A percentile compares a stretch with the other conserved stretches of the same genome.
phyloP scores from a whole-genome alignment of 2,888 invertebrate species.

The Colletes collaris region DNA sequence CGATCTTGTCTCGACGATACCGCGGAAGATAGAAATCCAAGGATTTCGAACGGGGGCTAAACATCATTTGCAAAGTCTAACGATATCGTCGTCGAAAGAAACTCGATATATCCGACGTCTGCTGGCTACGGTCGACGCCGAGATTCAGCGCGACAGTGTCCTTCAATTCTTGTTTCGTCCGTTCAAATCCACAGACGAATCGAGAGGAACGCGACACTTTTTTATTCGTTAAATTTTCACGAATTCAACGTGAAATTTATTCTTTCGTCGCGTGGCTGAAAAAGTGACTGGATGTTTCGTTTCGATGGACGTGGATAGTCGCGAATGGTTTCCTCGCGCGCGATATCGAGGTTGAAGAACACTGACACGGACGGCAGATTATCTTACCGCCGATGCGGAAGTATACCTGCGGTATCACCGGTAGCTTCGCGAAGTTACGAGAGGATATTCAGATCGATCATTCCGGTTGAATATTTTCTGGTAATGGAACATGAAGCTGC shows the following conservation, averaged over 20 bases:
- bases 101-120: constrained; percentile 31
- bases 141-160: constrained; percentile 13
- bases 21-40: constrained; percentile 24
- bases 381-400: constrained; percentile 40
- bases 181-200: neutral
- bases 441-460: constrained; percentile 52
- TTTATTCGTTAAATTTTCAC: too few relatives aligned
- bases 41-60: constrained; percentile 23
- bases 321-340: constrained; percentile 1
- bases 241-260: too few relatives aligned
- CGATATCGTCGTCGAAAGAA: constrained; percentile 28
- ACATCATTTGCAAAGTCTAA: constrained; percentile 33
- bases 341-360: constrained; percentile 28
- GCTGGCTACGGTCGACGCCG: neutral
- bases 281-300: neutral
- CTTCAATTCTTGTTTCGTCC: constrained; percentile 11
- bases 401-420: constrained; percentile 33
- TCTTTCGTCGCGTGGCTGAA: too few relatives aligned
- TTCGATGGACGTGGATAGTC: neutral
- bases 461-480: constrained; percentile 52
- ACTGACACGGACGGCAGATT: constrained; percentile 36
- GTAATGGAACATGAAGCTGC: constrained; percentile 43
- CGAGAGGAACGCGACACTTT: too few relatives aligned
- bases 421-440: constrained; percentile 35
- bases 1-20: constrained; percentile 40